Percentiles rank a stretch among this genome's conserved stretches.
phyloP scores from a whole-genome alignment of 2,113 vertebrate genomes.

The Xyliphius kryptos region DNA sequence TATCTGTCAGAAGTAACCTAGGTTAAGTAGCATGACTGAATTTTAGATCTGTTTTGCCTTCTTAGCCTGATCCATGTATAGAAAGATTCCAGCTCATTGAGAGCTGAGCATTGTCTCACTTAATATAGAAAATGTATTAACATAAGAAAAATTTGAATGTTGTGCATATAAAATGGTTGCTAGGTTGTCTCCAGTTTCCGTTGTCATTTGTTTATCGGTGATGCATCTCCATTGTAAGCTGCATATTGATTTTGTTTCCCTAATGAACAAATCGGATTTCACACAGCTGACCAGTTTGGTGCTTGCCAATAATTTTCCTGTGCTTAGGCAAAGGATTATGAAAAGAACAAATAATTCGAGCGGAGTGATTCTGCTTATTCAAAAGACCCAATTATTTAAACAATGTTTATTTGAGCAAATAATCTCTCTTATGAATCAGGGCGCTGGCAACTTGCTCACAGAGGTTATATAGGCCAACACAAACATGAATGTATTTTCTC shows the following conservation, averaged over 20 bases:
- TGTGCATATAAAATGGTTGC: constrained; percentile 36
- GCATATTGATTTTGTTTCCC: constrained; percentile 58
- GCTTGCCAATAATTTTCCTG: constrained; percentile 75
- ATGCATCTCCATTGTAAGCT: constrained; percentile 50
- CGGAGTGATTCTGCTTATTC: constrained; percentile 64
- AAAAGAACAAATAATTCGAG: constrained; percentile 69
- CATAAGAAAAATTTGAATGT: too few species aligned
- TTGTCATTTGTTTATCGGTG: constrained; percentile 44
- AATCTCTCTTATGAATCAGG: constrained; percentile 67
- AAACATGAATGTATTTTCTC: constrained; percentile 62
- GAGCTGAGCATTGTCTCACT: too few species aligned
- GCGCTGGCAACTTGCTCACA: constrained; percentile 47
- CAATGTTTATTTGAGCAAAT: constrained; percentile 73
- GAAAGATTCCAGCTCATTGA: too few species aligned
- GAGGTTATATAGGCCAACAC: constrained; percentile 50
- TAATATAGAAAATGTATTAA: too few species aligned
- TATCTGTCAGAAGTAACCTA: constrained; percentile 56
- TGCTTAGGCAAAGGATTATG: constrained; percentile 71
- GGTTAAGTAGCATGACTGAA: constrained; percentile 46
- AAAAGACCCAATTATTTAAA: constrained; percentile 67
- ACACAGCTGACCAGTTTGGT: constrained; percentile 74
- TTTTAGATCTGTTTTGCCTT: constrained; percentile 19
- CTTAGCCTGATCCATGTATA: too few species aligned
- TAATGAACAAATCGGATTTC: constrained; percentile 75
- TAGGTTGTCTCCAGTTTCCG: constrained; percentile 11